A percentile compares a stretch with the other conserved stretches of the same genome.
Conservation (phyloP, 2,888 invertebrate species). For the Vannuccia rotundouncinata region DNA sequence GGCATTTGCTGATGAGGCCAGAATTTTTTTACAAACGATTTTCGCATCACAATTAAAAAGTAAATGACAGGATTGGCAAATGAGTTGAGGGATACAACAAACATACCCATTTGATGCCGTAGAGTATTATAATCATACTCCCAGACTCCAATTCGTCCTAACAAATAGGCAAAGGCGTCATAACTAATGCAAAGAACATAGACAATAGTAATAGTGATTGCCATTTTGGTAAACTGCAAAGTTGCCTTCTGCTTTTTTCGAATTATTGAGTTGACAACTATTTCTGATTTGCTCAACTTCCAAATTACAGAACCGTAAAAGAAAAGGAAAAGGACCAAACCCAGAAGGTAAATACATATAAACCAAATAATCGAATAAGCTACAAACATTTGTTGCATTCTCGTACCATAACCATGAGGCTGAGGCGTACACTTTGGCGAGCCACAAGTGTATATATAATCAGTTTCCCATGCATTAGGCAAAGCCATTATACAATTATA, state of each 20-base stretch:
- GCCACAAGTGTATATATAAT: not conserved
- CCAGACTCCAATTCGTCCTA: slow-evolving; percentile 31
- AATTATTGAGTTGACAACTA: not conserved
- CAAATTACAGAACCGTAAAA: slow-evolving; percentile 25
- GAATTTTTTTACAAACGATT: not conserved
- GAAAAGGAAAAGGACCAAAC: slow-evolving; percentile 3
- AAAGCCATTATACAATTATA: not conserved
- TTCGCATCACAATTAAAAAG: slow-evolving; percentile 25
- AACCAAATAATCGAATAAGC: slow-evolving; percentile 32
- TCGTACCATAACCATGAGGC: not conserved
- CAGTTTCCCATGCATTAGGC: slow-evolving; percentile 33
- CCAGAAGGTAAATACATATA: slow-evolving; percentile 6
- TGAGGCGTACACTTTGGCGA: not conserved
- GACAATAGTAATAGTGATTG: slow-evolving; percentile 34
- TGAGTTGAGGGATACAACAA: slow-evolving; percentile 26
- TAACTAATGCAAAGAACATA: slow-evolving; percentile 34
- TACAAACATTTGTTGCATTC: not conserved
- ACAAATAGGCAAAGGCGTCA: slow-evolving; percentile 34
- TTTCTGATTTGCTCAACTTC: not conserved
- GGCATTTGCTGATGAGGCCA: no score
- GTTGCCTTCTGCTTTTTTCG: slow-evolving; percentile 25
- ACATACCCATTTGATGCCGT: slow-evolving; percentile 29
- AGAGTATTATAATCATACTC: slow-evolving; percentile 28
- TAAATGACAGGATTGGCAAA: slow-evolving; percentile 36
- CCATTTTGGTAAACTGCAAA: slow-evolving; percentile 30